These are phyloP conservation scores for Cheilosia soror DNA, from an alignment of 2,888 invertebrate species.

Conservation along the genomic window DNA sequence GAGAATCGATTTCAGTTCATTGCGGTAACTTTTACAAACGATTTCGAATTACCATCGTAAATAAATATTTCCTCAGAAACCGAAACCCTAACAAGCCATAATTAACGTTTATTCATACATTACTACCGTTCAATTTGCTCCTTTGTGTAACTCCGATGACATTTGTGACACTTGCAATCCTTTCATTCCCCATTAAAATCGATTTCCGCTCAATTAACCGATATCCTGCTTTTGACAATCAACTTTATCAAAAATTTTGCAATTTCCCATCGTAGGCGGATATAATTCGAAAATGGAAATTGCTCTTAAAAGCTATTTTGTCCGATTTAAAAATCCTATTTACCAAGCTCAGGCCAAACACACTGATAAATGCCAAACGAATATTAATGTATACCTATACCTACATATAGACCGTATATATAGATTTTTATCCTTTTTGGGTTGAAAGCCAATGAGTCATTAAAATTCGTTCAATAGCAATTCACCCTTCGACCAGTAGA, in stretches of 20 bases:
- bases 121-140: not conserved
- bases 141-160: not conserved
- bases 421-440: not conserved
- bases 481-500: conserved; percentile 39
- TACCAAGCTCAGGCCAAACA: not conserved
- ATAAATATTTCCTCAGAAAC: no score
- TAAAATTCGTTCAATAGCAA: conserved; percentile 49
- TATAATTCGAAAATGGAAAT: conserved; percentile 31
- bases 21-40: no score
- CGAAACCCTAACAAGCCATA: no score
- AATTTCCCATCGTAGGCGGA: conserved; percentile 11
- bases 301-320: conserved; percentile 13
- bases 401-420: not conserved
- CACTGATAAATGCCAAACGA: conserved; percentile 35
- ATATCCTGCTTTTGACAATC: conserved; percentile 52
- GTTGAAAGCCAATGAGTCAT: conserved; percentile 42
- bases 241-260: conserved; percentile 29
- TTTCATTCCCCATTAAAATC: conserved; percentile 29
- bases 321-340: conserved; percentile 25
- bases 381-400: conserved; percentile 31
- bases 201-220: conserved; percentile 45
- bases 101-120: not conserved
- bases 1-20: no score
- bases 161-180: conserved; percentile 23
- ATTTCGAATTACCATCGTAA: no score